phyloP scores from a whole-genome alignment of 64 coral and sea anemone species.

The Cladopsammia gracilis region DNA sequence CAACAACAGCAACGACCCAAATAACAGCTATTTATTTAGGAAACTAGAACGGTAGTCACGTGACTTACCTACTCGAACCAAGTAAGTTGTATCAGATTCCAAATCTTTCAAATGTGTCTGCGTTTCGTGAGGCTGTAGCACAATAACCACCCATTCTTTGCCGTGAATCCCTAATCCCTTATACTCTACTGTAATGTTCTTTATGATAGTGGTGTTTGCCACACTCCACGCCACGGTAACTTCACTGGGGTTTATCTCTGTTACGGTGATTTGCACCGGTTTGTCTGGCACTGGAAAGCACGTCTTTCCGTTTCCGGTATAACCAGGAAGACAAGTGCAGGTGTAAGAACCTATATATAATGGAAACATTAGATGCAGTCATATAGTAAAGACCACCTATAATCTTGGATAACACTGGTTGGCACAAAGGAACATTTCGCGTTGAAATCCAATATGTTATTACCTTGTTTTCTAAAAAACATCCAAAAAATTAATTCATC shows the following conservation, averaged over 20 bases:
- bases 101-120: neutral
- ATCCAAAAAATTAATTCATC: too few species aligned
- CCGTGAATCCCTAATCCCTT: neutral
- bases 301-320: neutral
- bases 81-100: neutral
- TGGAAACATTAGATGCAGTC: too few species aligned
- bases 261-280: neutral
- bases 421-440: neutral
- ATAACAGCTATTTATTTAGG: too few species aligned
- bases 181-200: neutral
- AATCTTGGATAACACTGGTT: too few species aligned
- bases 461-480: too few species aligned
- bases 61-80: constrained; percentile 31
- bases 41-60: too few species aligned
- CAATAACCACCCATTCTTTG: neutral
- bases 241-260: neutral
- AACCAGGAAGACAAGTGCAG: neutral
- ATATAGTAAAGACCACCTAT: too few species aligned
- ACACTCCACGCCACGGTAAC: neutral
- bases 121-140: neutral
- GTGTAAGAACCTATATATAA: constrained; percentile 1
- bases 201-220: neutral
- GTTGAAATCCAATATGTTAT: neutral
- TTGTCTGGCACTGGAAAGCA: neutral
- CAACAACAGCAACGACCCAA: too few species aligned